Conservation (phyloP, 2,888 invertebrate species). For the Tolmerus cingulatus region DNA sequence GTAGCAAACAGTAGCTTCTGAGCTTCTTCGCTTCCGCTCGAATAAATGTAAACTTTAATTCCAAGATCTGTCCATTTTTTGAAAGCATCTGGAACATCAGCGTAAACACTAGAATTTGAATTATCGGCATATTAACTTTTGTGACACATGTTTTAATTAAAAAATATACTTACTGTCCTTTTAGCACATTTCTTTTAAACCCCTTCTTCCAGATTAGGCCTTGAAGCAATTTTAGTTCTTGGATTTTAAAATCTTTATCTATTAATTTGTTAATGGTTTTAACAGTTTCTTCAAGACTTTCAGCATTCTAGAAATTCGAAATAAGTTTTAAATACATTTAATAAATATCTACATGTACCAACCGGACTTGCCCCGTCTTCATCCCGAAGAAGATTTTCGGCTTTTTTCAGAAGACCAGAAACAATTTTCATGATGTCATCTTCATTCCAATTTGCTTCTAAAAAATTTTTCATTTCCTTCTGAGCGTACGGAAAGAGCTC, state of each 20-base stretch:
- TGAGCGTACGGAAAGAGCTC: slow-evolving; percentile 80
- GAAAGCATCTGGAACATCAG: slow-evolving; percentile 81
- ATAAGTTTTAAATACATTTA: neutral
- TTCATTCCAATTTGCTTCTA: slow-evolving; percentile 75
- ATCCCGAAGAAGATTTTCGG: neutral
- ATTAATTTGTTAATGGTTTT: slow-evolving; percentile 83
- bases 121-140: neutral
- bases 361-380: neutral
- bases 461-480: slow-evolving; percentile 74
- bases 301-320: neutral
- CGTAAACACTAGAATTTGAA: slow-evolving; percentile 74
- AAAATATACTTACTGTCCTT: slow-evolving; percentile 84
- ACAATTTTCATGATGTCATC: slow-evolving; percentile 68
- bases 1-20: slow-evolving; percentile 87
- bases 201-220: slow-evolving; percentile 90
- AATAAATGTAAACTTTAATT: slow-evolving; percentile 82
- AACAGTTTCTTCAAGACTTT: neutral
- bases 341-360: neutral
- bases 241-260: slow-evolving; percentile 79
- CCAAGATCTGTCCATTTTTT: slow-evolving; percentile 75
- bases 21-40: slow-evolving; percentile 90
- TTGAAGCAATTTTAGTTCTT: slow-evolving; percentile 86
- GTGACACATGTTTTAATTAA: neutral
- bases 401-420: neutral
- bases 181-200: slow-evolving; percentile 78